Conservation (phyloP, 2,797 vertebrate genomes). For the Novumbra hubbsi region DNA sequence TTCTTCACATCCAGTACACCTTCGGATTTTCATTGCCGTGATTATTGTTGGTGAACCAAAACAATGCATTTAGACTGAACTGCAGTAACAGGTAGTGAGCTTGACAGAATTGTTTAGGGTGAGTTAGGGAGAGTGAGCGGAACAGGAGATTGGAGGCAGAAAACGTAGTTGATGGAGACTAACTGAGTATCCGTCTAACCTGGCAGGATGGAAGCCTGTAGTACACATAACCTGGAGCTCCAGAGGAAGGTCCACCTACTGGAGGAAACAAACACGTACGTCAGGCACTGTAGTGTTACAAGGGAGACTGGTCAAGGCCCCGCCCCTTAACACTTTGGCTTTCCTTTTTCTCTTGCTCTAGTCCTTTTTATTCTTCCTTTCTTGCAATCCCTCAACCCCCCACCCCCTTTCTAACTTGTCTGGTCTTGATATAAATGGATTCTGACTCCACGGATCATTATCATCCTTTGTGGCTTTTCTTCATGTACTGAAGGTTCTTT, state of each 20-base stretch:
- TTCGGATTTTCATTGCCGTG: too few relatives aligned
- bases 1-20: too few relatives aligned
- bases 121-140: too few relatives aligned
- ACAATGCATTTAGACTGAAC: too few relatives aligned
- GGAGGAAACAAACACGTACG: conserved; percentile 92
- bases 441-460: conserved; percentile 7
- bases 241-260: conserved; percentile 88
- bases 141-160: too few relatives aligned
- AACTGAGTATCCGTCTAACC: not conserved
- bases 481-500: conserved; percentile 13
- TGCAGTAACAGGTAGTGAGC: too few relatives aligned
- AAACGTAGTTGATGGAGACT: not conserved
- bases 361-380: not conserved
- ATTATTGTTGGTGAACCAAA: too few relatives aligned
- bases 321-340: not conserved
- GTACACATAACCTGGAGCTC: conserved; percentile 84
- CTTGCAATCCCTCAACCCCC: not conserved
- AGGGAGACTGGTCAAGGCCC: not conserved
- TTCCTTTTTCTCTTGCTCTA: not conserved
- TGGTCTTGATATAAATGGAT: not conserved
- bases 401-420: not conserved
- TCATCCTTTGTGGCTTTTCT: not conserved
- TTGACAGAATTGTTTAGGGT: too few relatives aligned
- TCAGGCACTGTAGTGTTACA: conserved; percentile 10
- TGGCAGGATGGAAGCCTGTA: conserved; percentile 86